These are phyloP conservation scores for Pinctada fucata DNA, from an alignment of 2,888 invertebrate genomes.

Conservation along the genomic window DNA sequence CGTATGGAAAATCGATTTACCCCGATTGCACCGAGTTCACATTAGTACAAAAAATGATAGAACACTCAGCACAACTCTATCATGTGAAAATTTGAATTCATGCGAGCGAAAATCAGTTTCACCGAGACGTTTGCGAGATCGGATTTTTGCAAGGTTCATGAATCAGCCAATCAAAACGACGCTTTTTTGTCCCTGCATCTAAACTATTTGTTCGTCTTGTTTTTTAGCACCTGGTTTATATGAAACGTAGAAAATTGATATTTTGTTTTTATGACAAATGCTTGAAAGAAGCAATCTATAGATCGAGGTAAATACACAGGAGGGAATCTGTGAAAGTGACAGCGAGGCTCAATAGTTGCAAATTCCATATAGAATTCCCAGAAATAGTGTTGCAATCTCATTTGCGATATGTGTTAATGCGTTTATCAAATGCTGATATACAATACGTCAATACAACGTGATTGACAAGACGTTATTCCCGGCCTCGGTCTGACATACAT, in stretches of 20 bases:
- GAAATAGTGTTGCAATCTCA: constrained; percentile 2
- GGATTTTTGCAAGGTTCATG: constrained; percentile 13
- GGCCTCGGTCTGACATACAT: too few relatives aligned
- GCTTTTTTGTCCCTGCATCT: constrained; percentile 20
- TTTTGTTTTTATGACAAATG: constrained; percentile 15
- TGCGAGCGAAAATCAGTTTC: constrained; percentile 41
- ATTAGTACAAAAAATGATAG: constrained; percentile 32
- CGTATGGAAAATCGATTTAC: constrained; percentile 37
- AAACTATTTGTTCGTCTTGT: constrained; percentile 14
- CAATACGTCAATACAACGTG: background rate
- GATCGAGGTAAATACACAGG: background rate
- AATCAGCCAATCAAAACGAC: constrained; percentile 16
- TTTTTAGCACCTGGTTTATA: constrained; percentile 24
- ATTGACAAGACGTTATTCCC: background rate
- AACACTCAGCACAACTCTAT: constrained; percentile 39
- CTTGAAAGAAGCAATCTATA: background rate
- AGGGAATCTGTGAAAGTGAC: background rate
- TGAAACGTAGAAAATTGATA: constrained; percentile 15
- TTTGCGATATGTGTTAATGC: background rate
- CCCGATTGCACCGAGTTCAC: constrained; percentile 33
- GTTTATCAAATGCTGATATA: background rate
- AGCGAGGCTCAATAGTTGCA: background rate
- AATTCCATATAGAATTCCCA: background rate
- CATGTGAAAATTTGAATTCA: constrained; percentile 42
- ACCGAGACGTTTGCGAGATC: constrained; percentile 19